Evolutionary conservation across 2,888 invertebrate species (phyloP).

Genomic region (Phragmatobia fuliginosa): DNA sequence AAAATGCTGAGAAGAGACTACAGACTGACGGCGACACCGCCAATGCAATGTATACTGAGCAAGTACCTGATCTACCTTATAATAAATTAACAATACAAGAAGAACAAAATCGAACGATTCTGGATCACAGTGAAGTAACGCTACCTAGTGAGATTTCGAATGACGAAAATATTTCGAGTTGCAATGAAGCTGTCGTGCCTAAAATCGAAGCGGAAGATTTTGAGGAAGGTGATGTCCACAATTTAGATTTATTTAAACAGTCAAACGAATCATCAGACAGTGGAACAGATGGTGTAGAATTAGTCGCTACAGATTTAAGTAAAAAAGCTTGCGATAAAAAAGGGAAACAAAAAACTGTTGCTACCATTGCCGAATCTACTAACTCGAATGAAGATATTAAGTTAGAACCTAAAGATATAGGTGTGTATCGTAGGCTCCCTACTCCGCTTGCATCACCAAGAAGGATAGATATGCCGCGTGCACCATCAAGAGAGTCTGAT

Average conservation of each 20-base stretch:
- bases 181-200: constrained; percentile 20
- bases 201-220: constrained; percentile 39
- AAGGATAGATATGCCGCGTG: constrained; percentile 84
- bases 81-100: constrained; percentile 51
- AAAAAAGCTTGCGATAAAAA: constrained; percentile 73
- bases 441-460: constrained; percentile 80
- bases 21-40: constrained; percentile 57
- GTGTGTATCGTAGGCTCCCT: constrained; percentile 83
- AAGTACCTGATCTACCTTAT: constrained; percentile 69
- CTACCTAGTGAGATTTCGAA: constrained; percentile 51
- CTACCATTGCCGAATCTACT: constrained; percentile 61
- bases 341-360: constrained; percentile 29
- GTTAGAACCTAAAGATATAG: constrained; percentile 87
- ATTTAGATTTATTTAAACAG: constrained; percentile 12
- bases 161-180: constrained; percentile 23
- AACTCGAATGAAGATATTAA: constrained; percentile 67
- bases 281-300: constrained; percentile 67
- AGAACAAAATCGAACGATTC: constrained; percentile 51
- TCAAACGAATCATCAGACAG: constrained; percentile 38
- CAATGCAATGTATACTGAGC: constrained; percentile 67
- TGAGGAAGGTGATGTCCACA: constrained; percentile 34
- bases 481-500: constrained; percentile 90
- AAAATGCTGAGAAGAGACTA: constrained; percentile 70
- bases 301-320: constrained; percentile 87
- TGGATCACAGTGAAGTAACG: constrained; percentile 64